Conservation (phyloP, 2,113 vertebrate species). For the Macrotis lagotis region DNA sequence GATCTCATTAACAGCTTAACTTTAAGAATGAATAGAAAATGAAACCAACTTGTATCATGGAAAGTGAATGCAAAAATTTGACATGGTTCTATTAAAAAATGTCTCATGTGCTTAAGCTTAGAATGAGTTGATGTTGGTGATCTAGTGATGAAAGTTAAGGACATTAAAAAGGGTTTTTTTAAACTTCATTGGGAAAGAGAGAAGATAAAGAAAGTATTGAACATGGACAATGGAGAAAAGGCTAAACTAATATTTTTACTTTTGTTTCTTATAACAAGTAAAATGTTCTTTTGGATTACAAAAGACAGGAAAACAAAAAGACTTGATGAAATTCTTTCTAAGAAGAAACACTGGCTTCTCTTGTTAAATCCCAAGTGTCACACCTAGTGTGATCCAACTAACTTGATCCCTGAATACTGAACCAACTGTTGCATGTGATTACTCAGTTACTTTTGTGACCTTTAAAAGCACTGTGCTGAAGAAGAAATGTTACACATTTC, state of each 20-base stretch:
- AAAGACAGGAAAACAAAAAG: background rate
- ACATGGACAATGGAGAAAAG: background rate
- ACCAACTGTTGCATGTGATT: background rate
- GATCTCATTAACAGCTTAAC: background rate
- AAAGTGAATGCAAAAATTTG: background rate
- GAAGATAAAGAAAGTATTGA: background rate
- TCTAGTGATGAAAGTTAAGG: background rate
- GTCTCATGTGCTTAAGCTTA: background rate
- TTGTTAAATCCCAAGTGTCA: background rate
- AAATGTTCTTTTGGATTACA: background rate
- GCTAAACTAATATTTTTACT: background rate
- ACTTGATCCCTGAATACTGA: background rate
- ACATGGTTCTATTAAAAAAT: background rate
- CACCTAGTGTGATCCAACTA: too few relatives aligned
- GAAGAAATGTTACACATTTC: background rate
- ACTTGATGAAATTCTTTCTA: background rate
- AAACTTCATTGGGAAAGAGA: background rate
- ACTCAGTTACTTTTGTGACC: background rate
- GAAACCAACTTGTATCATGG: background rate
- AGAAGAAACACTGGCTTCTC: background rate
- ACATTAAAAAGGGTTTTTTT: background rate
- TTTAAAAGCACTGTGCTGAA: background rate
- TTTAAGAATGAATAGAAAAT: background rate
- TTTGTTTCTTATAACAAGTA: background rate
- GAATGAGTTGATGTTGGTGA: background rate